These are phyloP conservation scores for Philereme transversata DNA, from an alignment of 2,888 invertebrate genomes.

Conservation along the genomic window DNA sequence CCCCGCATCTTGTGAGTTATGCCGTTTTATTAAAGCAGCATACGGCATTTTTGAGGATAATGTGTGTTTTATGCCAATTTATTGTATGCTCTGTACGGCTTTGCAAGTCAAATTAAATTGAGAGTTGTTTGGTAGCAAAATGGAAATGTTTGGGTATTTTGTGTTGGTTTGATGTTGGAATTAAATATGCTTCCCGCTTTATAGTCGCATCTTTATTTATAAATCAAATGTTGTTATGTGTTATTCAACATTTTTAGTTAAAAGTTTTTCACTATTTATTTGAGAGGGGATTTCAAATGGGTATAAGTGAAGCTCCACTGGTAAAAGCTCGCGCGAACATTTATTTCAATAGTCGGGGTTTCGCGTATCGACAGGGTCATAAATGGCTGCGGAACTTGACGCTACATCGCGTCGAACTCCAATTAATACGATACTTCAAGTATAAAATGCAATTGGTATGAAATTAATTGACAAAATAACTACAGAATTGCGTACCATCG, in stretches of 20 bases:
- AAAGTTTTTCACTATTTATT: background rate
- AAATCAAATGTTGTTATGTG: slow-evolving; percentile 1
- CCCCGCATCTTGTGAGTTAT: slow-evolving; percentile 44
- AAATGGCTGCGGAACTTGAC: slow-evolving; percentile 18
- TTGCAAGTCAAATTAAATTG: slow-evolving; percentile 34
- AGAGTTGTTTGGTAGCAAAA: slow-evolving; percentile 27
- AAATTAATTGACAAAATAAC: no score
- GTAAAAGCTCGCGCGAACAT: slow-evolving; percentile 10
- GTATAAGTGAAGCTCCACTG: slow-evolving; percentile 2
- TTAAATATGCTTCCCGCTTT: slow-evolving; percentile 12
- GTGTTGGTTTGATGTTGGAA: slow-evolving; percentile 16
- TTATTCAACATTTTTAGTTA: background rate
- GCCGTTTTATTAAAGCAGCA: slow-evolving; percentile 42
- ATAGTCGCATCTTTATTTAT: slow-evolving; percentile 3
- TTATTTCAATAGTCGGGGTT: slow-evolving; percentile 21
- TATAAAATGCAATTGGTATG: slow-evolving; percentile 1
- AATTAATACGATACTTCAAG: slow-evolving; percentile 10
- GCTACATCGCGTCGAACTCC: slow-evolving; percentile 7
- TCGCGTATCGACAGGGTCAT: slow-evolving; percentile 21
- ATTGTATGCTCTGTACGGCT: slow-evolving; percentile 27
- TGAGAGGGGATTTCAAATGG: slow-evolving; percentile 5
- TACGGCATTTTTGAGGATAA: slow-evolving; percentile 35
- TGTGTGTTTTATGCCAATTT: slow-evolving; percentile 37
- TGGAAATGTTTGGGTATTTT: slow-evolving; percentile 21
- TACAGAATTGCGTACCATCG: no score